Conservation (phyloP, 2,888 invertebrate genomes). For the Ischnura elegans region DNA sequence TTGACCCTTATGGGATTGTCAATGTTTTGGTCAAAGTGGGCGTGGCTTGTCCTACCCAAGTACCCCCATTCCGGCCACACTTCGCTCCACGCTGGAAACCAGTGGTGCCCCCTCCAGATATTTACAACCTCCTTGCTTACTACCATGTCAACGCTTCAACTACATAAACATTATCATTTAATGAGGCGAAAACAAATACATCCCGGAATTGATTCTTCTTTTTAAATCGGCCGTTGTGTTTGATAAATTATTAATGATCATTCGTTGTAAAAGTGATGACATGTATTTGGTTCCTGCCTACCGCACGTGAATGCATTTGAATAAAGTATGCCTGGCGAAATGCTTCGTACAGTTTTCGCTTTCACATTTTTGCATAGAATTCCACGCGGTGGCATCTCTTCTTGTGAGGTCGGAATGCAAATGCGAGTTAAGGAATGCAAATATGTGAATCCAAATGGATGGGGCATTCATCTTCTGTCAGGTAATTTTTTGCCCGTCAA, state of each 20-base stretch:
- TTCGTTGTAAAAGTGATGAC: background rate
- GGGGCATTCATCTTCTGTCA: conserved; percentile 13
- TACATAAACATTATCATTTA: too few species aligned
- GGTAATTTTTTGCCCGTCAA: background rate
- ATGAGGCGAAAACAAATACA: background rate
- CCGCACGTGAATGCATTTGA: background rate
- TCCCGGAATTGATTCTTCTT: background rate
- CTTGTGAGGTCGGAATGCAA: conserved; percentile 31
- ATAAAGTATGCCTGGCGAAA: background rate
- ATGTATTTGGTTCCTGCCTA: background rate
- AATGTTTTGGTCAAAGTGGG: too few species aligned
- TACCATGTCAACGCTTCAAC: too few species aligned
- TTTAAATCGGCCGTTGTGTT: background rate
- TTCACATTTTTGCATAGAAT: background rate
- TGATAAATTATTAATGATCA: background rate
- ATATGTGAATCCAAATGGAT: conserved; percentile 37
- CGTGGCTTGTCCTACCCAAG: too few species aligned
- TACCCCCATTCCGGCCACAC: too few species aligned
- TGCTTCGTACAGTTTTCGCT: background rate
- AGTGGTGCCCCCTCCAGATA: too few species aligned
- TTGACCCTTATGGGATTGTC: too few species aligned
- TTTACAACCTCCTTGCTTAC: too few species aligned
- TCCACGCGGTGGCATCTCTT: conserved; percentile 15
- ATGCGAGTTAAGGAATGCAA: conserved; percentile 37
- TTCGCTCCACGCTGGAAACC: too few species aligned